These are phyloP conservation scores for Trypoxylus dichotomus DNA, from an alignment of 1,140 invertebrate genomes.

Conservation along the genomic window DNA sequence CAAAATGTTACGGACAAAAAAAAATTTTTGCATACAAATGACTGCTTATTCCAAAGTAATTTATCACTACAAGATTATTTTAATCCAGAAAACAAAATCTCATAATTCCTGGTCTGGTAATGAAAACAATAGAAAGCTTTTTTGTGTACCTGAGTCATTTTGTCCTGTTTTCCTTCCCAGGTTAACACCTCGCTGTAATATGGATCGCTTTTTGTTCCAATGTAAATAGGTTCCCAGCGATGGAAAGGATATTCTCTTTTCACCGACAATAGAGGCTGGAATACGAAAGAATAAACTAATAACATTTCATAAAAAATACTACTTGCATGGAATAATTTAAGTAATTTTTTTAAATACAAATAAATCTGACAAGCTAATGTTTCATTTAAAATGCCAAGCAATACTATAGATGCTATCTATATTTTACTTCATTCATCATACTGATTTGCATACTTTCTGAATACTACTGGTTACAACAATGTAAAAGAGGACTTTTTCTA, in stretches of 20 bases:
- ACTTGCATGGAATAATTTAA: too few relatives aligned
- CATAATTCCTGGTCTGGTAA: too few relatives aligned
- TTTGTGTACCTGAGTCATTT: slow-evolving; percentile 78
- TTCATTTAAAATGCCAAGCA: not conserved
- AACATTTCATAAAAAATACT: too few relatives aligned
- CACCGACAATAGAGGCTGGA: slow-evolving; percentile 66
- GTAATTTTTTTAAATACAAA: not conserved
- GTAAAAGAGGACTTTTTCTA: too few relatives aligned
- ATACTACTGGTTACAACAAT: too few relatives aligned
- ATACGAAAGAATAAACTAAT: not conserved
- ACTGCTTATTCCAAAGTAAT: too few relatives aligned
- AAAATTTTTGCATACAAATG: too few relatives aligned
- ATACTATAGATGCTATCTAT: not conserved
- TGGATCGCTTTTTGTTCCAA: slow-evolving; percentile 77
- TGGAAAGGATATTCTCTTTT: slow-evolving; percentile 72
- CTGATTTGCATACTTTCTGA: not conserved
- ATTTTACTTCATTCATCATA: not conserved
- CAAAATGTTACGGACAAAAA: too few relatives aligned
- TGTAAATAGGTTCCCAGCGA: slow-evolving; percentile 82
- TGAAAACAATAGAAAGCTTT: too few relatives aligned
- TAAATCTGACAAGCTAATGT: not conserved
- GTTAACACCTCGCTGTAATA: slow-evolving; percentile 78
- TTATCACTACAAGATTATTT: too few relatives aligned
- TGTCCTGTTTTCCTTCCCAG: slow-evolving; percentile 83
- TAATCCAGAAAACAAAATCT: too few relatives aligned